A percentile compares a stretch with the other conserved stretches of the same genome.
phyloP scores from a whole-genome alignment of 2,113 vertebrate genomes.

The Hucho hucho region DNA sequence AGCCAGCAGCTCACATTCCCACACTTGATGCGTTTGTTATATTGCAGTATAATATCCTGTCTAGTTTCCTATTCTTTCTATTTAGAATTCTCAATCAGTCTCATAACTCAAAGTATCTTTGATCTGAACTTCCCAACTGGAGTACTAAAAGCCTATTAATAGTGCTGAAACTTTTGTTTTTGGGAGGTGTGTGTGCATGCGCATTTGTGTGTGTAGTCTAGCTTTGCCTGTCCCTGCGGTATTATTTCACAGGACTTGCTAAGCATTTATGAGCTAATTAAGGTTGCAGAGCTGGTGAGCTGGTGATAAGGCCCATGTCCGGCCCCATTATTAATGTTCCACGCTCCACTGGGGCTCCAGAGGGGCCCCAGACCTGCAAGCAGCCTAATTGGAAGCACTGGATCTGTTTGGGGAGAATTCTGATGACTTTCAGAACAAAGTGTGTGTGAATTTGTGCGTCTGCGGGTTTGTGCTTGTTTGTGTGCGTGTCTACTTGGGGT shows the following conservation, averaged over 20 bases:
- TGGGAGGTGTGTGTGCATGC: too few species aligned
- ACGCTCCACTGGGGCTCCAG: slow-evolving; percentile 49
- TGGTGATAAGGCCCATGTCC: slow-evolving; percentile 65
- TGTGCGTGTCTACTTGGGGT: too few species aligned
- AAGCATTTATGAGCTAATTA: slow-evolving; percentile 68
- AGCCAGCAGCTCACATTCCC: too few species aligned
- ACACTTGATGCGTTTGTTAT: too few species aligned
- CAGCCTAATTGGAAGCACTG: slow-evolving; percentile 13
- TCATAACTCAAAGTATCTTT: slow-evolving; percentile 17
- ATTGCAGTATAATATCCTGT: slow-evolving; percentile 20
- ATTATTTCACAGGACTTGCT: slow-evolving; percentile 27
- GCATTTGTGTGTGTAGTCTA: neutral
- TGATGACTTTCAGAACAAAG: slow-evolving; percentile 14
- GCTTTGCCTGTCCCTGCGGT: slow-evolving; percentile 13
- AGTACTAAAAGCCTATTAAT: slow-evolving; percentile 20
- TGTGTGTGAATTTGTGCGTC: slow-evolving; percentile 5
- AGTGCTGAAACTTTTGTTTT: slow-evolving; percentile 49
- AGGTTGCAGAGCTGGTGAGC: slow-evolving; percentile 56
- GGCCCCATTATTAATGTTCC: slow-evolving; percentile 59
- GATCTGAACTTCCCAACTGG: slow-evolving; percentile 1
- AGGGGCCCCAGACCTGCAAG: slow-evolving; percentile 11
- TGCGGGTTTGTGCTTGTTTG: too few species aligned
- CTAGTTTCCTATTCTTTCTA: slow-evolving; percentile 20
- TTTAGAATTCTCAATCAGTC: slow-evolving; percentile 36
- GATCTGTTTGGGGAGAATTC: neutral